Percentiles rank a stretch among this genome's conserved stretches.
Conservation (phyloP, 2,113 vertebrate species). For the Pantherophis guttatus region DNA sequence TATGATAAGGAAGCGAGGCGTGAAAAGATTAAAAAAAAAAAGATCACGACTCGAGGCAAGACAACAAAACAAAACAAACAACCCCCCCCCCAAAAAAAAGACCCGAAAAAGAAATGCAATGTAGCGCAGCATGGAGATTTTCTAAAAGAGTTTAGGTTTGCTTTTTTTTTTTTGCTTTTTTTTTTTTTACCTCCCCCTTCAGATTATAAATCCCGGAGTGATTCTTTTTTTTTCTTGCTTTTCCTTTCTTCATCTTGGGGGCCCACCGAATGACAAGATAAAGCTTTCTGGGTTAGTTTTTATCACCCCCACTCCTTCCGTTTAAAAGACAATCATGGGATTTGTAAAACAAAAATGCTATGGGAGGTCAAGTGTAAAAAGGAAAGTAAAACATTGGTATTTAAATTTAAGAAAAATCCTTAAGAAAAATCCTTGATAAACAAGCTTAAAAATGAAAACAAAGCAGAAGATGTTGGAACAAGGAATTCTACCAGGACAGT, state of each 20-base stretch:
- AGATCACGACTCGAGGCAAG: not conserved
- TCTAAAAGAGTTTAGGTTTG: slow-evolving; percentile 75
- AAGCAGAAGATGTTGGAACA: no score
- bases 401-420: not conserved
- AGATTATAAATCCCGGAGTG: slow-evolving; percentile 72
- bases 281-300: slow-evolving; percentile 72
- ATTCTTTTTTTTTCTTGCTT: slow-evolving; percentile 42
- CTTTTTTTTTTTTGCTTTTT: slow-evolving; percentile 60
- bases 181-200: slow-evolving; percentile 64
- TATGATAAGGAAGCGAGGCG: slow-evolving; percentile 64
- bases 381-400: not conserved
- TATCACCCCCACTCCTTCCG: slow-evolving; percentile 67
- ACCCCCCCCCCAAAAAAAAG: not conserved
- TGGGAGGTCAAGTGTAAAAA: slow-evolving; percentile 82
- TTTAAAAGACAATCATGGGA: slow-evolving; percentile 76
- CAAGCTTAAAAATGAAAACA: not conserved
- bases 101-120: slow-evolving; percentile 62
- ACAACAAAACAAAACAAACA: not conserved
- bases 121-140: slow-evolving; percentile 75
- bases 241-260: slow-evolving; percentile 62
- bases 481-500: not conserved
- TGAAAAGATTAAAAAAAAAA: slow-evolving; percentile 7
- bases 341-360: slow-evolving; percentile 72
- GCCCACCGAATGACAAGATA: slow-evolving; percentile 71
- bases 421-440: not conserved